Base-by-base conservation (phyloP, 2,888 invertebrate species). In the Lacanobia wlatinum region DNA sequence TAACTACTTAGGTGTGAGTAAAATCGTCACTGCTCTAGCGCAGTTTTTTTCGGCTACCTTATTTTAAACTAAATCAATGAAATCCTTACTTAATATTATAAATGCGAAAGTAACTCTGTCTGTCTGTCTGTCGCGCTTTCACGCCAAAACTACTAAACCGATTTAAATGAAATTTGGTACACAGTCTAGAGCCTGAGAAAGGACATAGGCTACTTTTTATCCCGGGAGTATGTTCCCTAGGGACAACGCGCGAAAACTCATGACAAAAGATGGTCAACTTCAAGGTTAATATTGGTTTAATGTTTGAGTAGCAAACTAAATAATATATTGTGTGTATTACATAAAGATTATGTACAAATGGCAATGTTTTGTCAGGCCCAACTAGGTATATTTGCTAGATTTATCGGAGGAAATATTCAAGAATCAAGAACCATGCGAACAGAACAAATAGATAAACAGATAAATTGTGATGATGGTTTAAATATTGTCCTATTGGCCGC, bases 231-330 rank as follows among this genome's bases (percentile, higher is more conserved):
- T n/a, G n/a, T n/a, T n/a, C n/a, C n/a, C n/a, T n/a, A n/a, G n/a
- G n/a, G n/a, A n/a, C n/a, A n/a, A n/a, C n/a, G n/a, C n/a, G n/a
- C n/a, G 40, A n/a, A 48, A 48, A 53, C 12, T 28, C 8, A 4
- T 52, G 23, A 23, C 1, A 23, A 28, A n/a, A 1, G 34, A 64
- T 23, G 18, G 14, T 50, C 48, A 61, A 60, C 46, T 74, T 65
- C 66, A 16, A 59, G 18, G 28, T 28, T 28, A 28, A 28, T 28
- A 2, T 28, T 28, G 3, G 28, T 28, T 28, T 28, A 8, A 28
- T 59, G n/a, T n/a, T 64, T 46, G 2, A 43, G 18, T 1, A 53
- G 21, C 16, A 63, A 40, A 63, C 6, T 14, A 53, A 38, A 59
- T 52, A n/a, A 34, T 43, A 18, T 40, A 52, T n/a, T 16, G 16